Base-by-base conservation (phyloP, 2,797 vertebrate genomes). In the Thamnophis elegans region DNA sequence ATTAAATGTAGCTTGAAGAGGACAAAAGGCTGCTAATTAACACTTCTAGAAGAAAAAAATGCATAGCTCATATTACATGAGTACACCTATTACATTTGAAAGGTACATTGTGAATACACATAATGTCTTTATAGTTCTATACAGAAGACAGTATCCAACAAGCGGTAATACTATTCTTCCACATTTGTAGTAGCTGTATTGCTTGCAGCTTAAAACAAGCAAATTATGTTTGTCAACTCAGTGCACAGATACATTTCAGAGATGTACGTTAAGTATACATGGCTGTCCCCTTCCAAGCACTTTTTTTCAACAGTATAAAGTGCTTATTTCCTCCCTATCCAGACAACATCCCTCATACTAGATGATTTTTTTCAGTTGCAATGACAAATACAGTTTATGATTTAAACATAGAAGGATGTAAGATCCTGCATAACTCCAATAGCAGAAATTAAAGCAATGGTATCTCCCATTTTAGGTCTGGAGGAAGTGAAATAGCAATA, bases 1-100 rank as follows among this genome's bases (percentile, higher is more conserved):
- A 36, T 18, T 36, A 68, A 73, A 36, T 60, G 62, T 68, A 36
- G 68, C 28, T 58, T 60, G 5, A 22, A 36, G 42, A 85, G 65
- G 28, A 51, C 11, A n/a, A 42, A 92, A 59, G 55, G 28, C 47
- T 60, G 73, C 91, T 92, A 82, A 92, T 89, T 89, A 89, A 89
- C 55, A 92, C 42, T 89, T 56, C 32, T 56, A 28, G 36, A 28
- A 85, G 20, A 51, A 51, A 92, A 89, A n/a, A 89, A 47, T 58
- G 32, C 8, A 78, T 56, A 51, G 25, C 26, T 73, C 12, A 60
- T 47, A 36, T 16, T 68, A 68, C n/a, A 32, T 73, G 32, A 20
- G 68, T 85, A 47, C 53, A 89, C 87, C 36, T 89, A 92, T 85
- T 92, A 89, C 73, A 65, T 91, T 22, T 54, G 47, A 32, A 89